phyloP scores from a whole-genome alignment of 2,113 vertebrate genomes.

The Diadophis punctatus region DNA sequence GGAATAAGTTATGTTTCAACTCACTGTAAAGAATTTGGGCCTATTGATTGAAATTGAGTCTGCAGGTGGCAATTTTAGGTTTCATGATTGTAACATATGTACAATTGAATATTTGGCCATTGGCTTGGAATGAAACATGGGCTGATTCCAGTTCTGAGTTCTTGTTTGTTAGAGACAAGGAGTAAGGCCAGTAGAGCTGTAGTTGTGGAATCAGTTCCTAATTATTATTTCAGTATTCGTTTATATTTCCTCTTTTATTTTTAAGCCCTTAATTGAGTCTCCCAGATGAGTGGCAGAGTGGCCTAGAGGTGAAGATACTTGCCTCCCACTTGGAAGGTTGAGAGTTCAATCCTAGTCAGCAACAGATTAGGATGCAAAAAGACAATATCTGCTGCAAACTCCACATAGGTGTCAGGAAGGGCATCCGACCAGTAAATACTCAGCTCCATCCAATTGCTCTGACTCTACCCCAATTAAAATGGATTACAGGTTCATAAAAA shows the following conservation, averaged over 20 bases:
- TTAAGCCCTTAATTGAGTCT: constrained; percentile 61
- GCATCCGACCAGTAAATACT: too few relatives aligned
- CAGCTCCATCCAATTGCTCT: background rate
- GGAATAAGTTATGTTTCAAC: constrained; percentile 19
- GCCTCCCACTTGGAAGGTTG: background rate
- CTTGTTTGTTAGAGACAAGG: constrained; percentile 65
- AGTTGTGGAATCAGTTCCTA: constrained; percentile 48
- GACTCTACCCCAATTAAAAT: background rate
- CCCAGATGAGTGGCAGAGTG: background rate
- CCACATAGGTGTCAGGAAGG: background rate
- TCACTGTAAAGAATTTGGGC: constrained; percentile 51
- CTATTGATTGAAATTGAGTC: constrained; percentile 57
- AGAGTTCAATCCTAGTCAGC: background rate
- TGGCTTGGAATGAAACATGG: constrained; percentile 63
- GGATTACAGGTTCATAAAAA: background rate
- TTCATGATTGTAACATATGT: constrained; percentile 54
- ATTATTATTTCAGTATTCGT: constrained; percentile 53
- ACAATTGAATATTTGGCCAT: constrained; percentile 63
- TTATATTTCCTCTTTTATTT: constrained; percentile 60
- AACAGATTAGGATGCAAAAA: background rate
- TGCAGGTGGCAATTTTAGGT: constrained; percentile 61
- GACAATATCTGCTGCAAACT: background rate
- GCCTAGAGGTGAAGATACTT: background rate
- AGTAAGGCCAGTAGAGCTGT: constrained; percentile 62
- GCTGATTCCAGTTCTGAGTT: constrained; percentile 59